Conservation (phyloP, 2,113 vertebrate genomes). For the Cryptotis parvus region DNA sequence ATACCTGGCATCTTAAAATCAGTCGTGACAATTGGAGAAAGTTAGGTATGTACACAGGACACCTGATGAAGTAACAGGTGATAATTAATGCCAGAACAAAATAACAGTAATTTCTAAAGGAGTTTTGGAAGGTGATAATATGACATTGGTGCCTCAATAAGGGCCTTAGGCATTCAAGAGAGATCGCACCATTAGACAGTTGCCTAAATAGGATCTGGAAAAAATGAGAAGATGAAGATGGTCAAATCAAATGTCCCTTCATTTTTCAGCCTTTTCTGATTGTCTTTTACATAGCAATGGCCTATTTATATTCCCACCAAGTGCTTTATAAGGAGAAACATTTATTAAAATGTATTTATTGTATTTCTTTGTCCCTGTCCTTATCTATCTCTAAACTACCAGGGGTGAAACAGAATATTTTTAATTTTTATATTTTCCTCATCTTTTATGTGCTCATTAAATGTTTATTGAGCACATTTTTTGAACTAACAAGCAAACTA, state of each 20-base stretch:
- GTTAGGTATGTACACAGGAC: background rate
- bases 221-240: background rate
- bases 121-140: background rate
- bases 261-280: background rate
- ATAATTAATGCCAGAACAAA: background rate
- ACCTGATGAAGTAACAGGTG: background rate
- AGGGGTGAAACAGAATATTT: background rate
- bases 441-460: background rate
- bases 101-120: conserved; percentile 27
- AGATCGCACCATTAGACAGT: no score
- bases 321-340: background rate
- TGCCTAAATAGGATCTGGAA: background rate
- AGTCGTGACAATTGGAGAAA: background rate
- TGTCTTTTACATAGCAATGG: background rate
- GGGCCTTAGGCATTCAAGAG: background rate
- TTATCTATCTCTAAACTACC: background rate
- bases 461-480: background rate
- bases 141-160: background rate
- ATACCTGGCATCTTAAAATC: background rate
- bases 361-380: background rate
- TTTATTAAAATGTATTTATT: background rate
- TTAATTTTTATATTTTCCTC: background rate
- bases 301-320: background rate
- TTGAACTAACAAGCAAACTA: background rate
- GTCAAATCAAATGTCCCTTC: background rate